Evolutionary conservation across 2,797 vertebrate species (phyloP).

Genomic region (Premnoplex brunnescens): DNA sequence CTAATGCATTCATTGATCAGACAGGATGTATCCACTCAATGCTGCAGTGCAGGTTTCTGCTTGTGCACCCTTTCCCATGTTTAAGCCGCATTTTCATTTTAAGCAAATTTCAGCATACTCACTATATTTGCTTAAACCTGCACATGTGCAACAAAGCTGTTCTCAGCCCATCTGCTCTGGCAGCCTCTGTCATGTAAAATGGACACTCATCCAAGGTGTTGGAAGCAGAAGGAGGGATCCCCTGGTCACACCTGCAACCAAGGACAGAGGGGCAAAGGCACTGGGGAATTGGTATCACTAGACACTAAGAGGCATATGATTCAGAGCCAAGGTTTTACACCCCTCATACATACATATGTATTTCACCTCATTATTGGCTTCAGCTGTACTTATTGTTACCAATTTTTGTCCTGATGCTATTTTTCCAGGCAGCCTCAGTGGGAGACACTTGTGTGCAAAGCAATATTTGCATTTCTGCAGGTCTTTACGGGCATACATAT

Average conservation of each 20-base stretch:
- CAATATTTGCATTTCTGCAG: conserved; percentile 53
- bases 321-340: neutral
- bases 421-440: conserved; percentile 40
- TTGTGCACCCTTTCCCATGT: conserved; percentile 38
- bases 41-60: conserved; percentile 47
- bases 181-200: neutral
- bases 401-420: neutral
- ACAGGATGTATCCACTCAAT: conserved; percentile 17
- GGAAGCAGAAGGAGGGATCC: conserved; percentile 18
- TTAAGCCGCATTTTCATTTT: conserved; percentile 66
- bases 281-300: neutral
- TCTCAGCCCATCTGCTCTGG: conserved; percentile 10
- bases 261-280: neutral
- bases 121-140: conserved; percentile 63
- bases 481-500: conserved; percentile 37
- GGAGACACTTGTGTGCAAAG: conserved; percentile 28
- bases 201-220: neutral
- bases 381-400: conserved; percentile 30
- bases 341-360: conserved; percentile 31
- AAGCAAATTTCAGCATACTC: conserved; percentile 64
- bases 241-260: accelerated
- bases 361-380: conserved; percentile 49
- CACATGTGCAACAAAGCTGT: conserved; percentile 23
- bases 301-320: neutral
- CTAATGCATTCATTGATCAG: conserved; percentile 14